Base-by-base conservation (phyloP, 2,888 invertebrate species). In the Eupsilia transversa region DNA sequence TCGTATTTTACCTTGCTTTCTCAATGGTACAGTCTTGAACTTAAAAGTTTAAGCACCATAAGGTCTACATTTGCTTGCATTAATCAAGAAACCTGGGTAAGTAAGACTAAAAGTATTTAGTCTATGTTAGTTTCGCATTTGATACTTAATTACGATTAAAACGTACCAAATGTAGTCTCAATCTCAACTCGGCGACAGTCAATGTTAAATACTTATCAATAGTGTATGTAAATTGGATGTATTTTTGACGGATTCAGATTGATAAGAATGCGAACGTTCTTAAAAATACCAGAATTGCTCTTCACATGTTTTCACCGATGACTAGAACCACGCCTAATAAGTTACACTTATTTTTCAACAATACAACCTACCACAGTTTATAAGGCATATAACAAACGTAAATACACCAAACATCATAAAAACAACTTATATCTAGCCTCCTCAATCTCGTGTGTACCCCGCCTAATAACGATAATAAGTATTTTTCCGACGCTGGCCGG, bases 401-500 rank as follows among this genome's bases (percentile, higher is more conserved):
- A 71, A 38, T 9, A 60, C 5, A 43, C 27, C 10, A n/a, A 66
- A 35, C 33, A 66, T 46, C 23, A 68, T 35, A 59, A 74, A 65
- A 59, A 64, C 33, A 52, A 65, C n/a, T 35, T 33, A 43, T 70
- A 66, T 60, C 59, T 60, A 14, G 10, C 61, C 59, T 67, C 30
- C 43, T 59, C 43, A 63, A 82, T 81, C 79, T 70, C 69, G 63
- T 82, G 78, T 74, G 72, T 59, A 46, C 64, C 73, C 17, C 52
- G 61, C 83, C 66, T 88, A 84, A 88, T 88, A 88, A 87, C 83
- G 79, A 84, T 90, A 90, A 89, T 90, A 88, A 88, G 86, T 88
- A 89, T 89, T 89, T 90, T 86, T 82, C 86, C 79, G 76, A 74
- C 75, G 75, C 83, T 77, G 81, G 79, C 86, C 85, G 83, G 79